Percentiles rank a stretch among this genome's conserved stretches.
Conservation (phyloP, 2,113 vertebrate species). For the Donacobius atricapilla region DNA sequence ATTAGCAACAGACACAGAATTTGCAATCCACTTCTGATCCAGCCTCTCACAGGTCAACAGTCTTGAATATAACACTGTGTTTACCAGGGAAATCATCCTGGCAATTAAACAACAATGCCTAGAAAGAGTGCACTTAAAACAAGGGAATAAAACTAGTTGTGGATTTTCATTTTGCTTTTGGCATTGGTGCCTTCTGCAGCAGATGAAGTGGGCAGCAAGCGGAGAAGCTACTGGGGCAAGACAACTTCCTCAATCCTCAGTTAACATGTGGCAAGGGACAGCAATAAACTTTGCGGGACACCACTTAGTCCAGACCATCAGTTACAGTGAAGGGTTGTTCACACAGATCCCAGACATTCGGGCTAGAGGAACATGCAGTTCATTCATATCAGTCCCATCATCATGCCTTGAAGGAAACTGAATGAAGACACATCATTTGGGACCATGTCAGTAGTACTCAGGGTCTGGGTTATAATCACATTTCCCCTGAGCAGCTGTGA, state of each 20-base stretch:
- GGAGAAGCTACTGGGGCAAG: neutral
- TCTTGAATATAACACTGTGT: neutral
- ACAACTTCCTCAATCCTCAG: neutral
- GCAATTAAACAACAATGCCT: neutral
- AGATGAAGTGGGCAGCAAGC: neutral
- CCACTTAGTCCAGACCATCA: neutral
- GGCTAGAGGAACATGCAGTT: neutral
- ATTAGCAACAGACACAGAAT: neutral
- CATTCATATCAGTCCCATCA: neutral
- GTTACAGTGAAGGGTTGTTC: neutral
- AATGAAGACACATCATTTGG: neutral
- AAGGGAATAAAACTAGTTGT: neutral
- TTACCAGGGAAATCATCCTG: neutral
- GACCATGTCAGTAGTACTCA: rapidly evolving
- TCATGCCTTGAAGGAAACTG: neutral
- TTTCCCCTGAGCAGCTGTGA: neutral
- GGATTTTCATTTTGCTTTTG: neutral
- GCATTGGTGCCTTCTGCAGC: neutral
- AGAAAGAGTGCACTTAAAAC: neutral
- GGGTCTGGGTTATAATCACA: neutral
- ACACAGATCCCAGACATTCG: neutral
- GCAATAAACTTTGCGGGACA: neutral
- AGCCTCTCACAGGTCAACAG: neutral
- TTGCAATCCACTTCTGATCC: neutral
- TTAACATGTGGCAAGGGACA: neutral